A percentile compares a stretch with the other conserved stretches of the same genome.
Conservation (phyloP, 2,113 vertebrate genomes). For the Amphiprion percula region DNA sequence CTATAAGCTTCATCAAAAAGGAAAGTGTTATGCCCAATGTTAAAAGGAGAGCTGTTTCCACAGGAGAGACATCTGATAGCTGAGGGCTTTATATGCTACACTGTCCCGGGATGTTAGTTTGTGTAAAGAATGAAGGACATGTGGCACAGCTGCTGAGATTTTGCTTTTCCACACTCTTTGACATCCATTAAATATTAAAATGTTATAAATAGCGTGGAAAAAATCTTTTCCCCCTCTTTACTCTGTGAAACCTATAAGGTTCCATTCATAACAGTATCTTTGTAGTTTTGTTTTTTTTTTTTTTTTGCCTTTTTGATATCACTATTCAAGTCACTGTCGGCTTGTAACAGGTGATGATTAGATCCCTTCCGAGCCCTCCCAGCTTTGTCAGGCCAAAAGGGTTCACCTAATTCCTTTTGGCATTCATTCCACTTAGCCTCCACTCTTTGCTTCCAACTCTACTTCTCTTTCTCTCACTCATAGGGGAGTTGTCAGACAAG, state of each 20-base stretch:
- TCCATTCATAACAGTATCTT: neutral
- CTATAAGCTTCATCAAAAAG: neutral
- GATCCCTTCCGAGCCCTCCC: constrained; percentile 37
- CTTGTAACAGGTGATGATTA: constrained; percentile 61
- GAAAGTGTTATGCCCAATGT: neutral
- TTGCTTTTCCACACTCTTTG: no score
- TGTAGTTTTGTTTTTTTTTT: neutral
- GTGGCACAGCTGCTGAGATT: no score
- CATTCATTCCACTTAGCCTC: constrained; percentile 61
- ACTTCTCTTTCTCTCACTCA: constrained; percentile 52
- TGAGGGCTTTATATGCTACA: no score
- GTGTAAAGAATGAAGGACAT: no score
- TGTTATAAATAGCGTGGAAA: no score
- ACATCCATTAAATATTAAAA: no score
- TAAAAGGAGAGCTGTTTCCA: no score
- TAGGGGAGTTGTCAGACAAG: constrained; percentile 72
- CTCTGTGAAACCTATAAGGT: no score
- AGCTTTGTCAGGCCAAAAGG: constrained; percentile 50
- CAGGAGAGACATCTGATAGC: neutral
- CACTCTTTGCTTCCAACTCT: constrained; percentile 48
- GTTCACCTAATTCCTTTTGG: constrained; percentile 67
- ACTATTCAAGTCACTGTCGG: constrained; percentile 18
- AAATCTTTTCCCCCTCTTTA: no score
- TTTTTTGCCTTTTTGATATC: neutral
- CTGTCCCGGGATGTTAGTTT: no score